Conservation (phyloP, 2,888 invertebrate genomes). For the Lamellibrachia satsuma region DNA sequence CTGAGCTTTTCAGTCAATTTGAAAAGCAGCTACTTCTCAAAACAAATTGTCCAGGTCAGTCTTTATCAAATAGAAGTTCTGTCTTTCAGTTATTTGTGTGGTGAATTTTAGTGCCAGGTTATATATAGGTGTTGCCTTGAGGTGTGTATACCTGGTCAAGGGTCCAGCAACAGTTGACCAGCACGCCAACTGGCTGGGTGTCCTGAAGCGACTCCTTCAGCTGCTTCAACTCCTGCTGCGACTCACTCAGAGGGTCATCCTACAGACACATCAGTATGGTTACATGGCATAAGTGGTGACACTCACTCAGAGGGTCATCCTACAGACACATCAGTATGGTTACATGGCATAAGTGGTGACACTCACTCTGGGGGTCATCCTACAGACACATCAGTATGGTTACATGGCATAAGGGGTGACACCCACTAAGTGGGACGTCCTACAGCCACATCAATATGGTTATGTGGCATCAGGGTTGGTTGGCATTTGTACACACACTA, state of each 20-base stretch:
- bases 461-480: too few relatives aligned
- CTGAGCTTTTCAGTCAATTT: not conserved
- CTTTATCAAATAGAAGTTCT: not conserved
- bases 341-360: not conserved
- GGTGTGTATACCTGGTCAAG: constrained; percentile 77
- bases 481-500: too few relatives aligned
- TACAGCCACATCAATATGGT: not conserved
- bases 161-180: constrained; percentile 90
- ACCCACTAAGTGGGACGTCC: not conserved
- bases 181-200: constrained; percentile 88
- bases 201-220: constrained; percentile 86
- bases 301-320: not conserved
- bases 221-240: constrained; percentile 74
- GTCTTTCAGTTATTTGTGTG: not conserved
- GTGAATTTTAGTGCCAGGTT: not conserved
- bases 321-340: not conserved
- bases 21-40: not conserved
- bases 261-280: constrained; percentile 7
- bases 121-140: not conserved
- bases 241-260: constrained; percentile 1
- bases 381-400: too few relatives aligned
- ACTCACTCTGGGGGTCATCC: not conserved
- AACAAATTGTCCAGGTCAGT: not conserved
- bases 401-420: too few relatives aligned
- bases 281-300: not conserved